Evolutionary conservation across 2,113 vertebrate species (phyloP).

Genomic region (Epinephelus cyanopodus): DNA sequence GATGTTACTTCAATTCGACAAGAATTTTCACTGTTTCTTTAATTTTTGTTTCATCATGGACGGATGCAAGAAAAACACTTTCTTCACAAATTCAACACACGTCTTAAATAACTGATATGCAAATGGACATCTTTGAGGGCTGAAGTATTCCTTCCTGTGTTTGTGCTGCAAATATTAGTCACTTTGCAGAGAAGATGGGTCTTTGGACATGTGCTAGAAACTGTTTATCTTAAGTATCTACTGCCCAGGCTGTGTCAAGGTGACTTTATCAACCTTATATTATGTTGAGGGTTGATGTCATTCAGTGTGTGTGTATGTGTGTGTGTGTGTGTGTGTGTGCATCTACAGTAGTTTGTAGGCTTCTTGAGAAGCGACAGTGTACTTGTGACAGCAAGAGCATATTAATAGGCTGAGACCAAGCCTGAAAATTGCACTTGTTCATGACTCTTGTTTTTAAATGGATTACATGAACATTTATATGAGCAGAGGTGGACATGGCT

Average conservation of each 20-base stretch:
- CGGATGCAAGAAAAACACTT: no score
- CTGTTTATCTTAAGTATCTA: neutral
- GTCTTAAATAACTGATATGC: no score
- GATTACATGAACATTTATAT: constrained; percentile 58
- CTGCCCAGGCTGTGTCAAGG: constrained; percentile 3
- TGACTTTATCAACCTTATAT: neutral
- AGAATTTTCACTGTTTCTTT: no score
- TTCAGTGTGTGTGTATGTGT: neutral
- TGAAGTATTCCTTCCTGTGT: neutral
- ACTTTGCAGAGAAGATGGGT: neutral
- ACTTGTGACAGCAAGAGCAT: constrained; percentile 5
- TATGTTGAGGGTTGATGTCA: neutral
- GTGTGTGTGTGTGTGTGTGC: neutral
- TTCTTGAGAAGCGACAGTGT: constrained; percentile 4
- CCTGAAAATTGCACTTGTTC: constrained; percentile 54
- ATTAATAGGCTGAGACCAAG: constrained; percentile 31
- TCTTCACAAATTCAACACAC: no score
- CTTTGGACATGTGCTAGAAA: neutral
- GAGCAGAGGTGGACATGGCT: constrained; percentile 37
- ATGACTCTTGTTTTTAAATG: constrained; percentile 54
- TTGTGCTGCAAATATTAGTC: neutral
- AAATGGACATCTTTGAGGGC: no score
- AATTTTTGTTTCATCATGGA: no score
- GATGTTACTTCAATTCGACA: no score
- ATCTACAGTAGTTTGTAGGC: neutral